Conservation (phyloP, 2,888 invertebrate genomes). For the Cheiracanthium punctorium region DNA sequence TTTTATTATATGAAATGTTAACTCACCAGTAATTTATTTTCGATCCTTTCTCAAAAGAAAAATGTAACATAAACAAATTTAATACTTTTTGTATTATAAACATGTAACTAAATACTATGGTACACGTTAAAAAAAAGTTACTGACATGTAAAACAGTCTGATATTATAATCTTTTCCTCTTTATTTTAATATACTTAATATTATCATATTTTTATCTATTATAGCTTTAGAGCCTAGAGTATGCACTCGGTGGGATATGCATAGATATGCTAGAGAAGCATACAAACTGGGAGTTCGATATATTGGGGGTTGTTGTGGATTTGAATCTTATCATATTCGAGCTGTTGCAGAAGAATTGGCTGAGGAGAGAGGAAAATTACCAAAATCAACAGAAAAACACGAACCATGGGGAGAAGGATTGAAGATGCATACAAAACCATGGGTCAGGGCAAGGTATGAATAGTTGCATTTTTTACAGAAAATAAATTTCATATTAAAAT, state of each 20-base stretch:
- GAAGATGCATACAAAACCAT: conserved; percentile 77
- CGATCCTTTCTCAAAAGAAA: too few species aligned
- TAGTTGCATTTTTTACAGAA: too few species aligned
- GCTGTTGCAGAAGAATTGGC: conserved; percentile 76
- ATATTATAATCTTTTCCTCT: too few species aligned
- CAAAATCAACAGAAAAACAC: conserved; percentile 75
- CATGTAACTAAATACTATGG: too few species aligned
- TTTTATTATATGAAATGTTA: too few species aligned
- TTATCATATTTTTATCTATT: too few species aligned
- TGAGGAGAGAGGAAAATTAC: conserved; percentile 73
- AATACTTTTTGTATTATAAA: too few species aligned
- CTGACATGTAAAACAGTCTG: too few species aligned
- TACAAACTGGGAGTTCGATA: conserved; percentile 76
- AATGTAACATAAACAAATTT: too few species aligned
- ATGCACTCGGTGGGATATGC: conserved; percentile 77
- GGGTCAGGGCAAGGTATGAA: conserved; percentile 76
- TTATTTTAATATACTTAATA: too few species aligned
- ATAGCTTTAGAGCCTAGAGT: conserved; percentile 76
- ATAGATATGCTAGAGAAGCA: conserved; percentile 76
- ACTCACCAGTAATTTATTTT: too few species aligned
- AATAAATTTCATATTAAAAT: conserved; percentile 5
- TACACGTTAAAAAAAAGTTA: too few species aligned
- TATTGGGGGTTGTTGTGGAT: conserved; percentile 77
- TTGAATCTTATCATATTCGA: conserved; percentile 77
- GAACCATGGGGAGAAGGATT: conserved; percentile 76